Evolutionary conservation across 2,888 invertebrate genomes (phyloP).

Genomic region (Clanis bilineata): DNA sequence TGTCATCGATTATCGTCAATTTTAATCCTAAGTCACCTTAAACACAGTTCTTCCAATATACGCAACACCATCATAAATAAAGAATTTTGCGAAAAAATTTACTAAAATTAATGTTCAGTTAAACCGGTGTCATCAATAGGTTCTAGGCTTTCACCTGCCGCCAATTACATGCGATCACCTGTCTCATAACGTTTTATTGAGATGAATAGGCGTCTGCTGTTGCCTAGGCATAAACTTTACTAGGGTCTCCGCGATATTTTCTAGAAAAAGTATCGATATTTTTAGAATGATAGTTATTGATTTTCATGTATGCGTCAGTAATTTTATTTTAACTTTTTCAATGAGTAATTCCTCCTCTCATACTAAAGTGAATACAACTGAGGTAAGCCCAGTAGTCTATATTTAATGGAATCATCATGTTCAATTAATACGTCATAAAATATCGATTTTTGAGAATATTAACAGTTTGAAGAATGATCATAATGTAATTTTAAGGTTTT

Average conservation of each 20-base stretch:
- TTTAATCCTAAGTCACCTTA: constrained; percentile 11
- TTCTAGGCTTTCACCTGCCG: constrained; percentile 48
- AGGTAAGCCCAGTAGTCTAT: too few species aligned
- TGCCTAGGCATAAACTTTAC: neutral
- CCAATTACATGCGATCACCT: constrained; percentile 29
- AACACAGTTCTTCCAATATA: constrained; percentile 26
- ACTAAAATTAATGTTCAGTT: constrained; percentile 31
- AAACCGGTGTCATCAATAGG: constrained; percentile 28
- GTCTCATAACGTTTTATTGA: constrained; percentile 20
- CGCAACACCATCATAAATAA: constrained; percentile 17
- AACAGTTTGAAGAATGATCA: too few species aligned
- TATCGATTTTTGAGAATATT: too few species aligned
- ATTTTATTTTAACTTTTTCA: too few species aligned
- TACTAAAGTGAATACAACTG: too few species aligned
- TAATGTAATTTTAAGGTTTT: too few species aligned
- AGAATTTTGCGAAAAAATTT: constrained; percentile 21
- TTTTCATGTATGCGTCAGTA: too few species aligned
- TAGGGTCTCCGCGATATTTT: neutral
- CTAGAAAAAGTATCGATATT: neutral
- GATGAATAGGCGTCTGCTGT: constrained; percentile 14
- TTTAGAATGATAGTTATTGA: neutral
- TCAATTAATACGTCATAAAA: too few species aligned
- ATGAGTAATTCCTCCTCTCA: too few species aligned
- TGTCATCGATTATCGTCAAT: neutral
- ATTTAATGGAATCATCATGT: too few species aligned